A percentile compares a stretch with the other conserved stretches of the same genome.
phyloP scores from a whole-genome alignment of 2,113 vertebrate species.

The Accipiter virgatus region DNA sequence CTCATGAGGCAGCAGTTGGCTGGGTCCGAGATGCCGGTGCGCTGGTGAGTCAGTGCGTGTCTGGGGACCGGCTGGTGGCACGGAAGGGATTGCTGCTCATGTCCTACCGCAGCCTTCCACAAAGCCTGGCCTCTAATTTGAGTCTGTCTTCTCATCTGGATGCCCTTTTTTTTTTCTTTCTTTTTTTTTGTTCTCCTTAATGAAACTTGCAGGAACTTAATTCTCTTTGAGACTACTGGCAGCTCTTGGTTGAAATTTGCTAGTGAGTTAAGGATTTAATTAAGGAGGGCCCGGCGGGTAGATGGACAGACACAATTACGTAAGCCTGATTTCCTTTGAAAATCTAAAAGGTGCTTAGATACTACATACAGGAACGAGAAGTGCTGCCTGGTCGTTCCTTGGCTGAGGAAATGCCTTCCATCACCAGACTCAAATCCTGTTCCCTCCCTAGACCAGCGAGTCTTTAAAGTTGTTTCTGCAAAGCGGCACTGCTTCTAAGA shows the following conservation, averaged over 20 bases:
- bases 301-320: neutral
- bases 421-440: fast-evolving
- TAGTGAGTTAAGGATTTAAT: neutral
- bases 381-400: neutral
- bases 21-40: neutral
- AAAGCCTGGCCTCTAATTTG: neutral
- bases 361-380: neutral
- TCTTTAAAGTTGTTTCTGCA: neutral
- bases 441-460: neutral
- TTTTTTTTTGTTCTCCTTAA: neutral
- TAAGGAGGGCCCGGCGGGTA: neutral
- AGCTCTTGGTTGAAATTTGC: neutral
- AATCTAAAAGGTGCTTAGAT: neutral
- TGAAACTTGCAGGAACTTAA: neutral
- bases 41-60: neutral
- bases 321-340: neutral
- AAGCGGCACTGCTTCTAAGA: neutral
- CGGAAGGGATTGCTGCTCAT: neutral
- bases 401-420: neutral
- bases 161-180: neutral
- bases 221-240: neutral
- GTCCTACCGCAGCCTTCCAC: neutral
- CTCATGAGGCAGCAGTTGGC: neutral
- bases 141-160: neutral
- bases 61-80: neutral